phyloP scores from a whole-genome alignment of 2,797 vertebrate genomes.

The Aeoliscus strigatus region DNA sequence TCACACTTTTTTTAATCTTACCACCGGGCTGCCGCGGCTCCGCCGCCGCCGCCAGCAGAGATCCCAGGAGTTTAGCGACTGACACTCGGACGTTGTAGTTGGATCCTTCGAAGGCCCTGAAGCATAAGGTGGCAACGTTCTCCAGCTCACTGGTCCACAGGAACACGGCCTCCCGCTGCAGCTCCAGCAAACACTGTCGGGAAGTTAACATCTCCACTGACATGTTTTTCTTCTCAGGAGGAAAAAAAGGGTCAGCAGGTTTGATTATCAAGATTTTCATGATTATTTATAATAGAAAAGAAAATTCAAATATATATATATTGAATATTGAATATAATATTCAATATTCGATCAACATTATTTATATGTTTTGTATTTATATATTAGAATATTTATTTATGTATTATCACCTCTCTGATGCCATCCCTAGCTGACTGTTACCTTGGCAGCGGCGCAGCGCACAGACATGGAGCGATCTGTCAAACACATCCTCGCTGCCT shows the following conservation, averaged over 20 bases:
- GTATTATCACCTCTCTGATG: too few species aligned
- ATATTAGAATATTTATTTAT: too few species aligned
- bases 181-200: constrained; percentile 86
- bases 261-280: too few species aligned
- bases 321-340: too few species aligned
- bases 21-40: constrained; percentile 72
- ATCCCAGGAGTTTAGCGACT: constrained; percentile 84
- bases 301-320: too few species aligned
- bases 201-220: background rate
- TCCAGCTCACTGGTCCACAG: constrained; percentile 89
- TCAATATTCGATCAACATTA: too few species aligned
- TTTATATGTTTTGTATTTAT: too few species aligned
- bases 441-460: constrained; percentile 89
- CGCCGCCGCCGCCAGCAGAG: constrained; percentile 80
- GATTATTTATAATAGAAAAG: too few species aligned
- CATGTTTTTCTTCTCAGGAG: too few species aligned
- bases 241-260: too few species aligned
- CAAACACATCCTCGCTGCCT: constrained; percentile 82
- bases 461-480: constrained; percentile 92
- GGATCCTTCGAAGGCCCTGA: constrained; percentile 90
- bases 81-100: constrained; percentile 82
- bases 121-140: constrained; percentile 86
- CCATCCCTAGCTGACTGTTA: too few species aligned
- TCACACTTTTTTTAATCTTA: too few species aligned
- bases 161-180: constrained; percentile 88